phyloP scores from a whole-genome alignment of 2,113 vertebrate species.

The Mesitornis unicolor region DNA sequence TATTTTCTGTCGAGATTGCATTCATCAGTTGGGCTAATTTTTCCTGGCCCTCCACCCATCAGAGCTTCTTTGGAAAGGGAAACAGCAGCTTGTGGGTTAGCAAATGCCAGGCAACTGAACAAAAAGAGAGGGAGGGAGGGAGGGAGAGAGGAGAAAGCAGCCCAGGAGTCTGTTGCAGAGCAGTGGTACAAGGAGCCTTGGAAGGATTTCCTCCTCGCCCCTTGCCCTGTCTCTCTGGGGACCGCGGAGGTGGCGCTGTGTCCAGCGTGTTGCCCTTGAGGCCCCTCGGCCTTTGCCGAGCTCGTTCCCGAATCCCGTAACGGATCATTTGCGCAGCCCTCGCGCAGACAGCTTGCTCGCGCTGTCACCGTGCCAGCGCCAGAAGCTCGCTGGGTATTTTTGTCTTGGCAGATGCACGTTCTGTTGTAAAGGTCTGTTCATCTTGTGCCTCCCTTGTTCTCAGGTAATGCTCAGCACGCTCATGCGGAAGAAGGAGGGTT shows the following conservation, averaged over 20 bases:
- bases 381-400: conserved; percentile 80
- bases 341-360: conserved; percentile 76
- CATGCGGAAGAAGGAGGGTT: neutral
- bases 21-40: conserved; percentile 80
- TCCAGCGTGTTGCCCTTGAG: conserved; percentile 52
- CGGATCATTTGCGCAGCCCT: conserved; percentile 70
- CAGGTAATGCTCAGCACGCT: conserved; percentile 68
- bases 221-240: conserved; percentile 41
- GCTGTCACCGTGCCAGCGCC: conserved; percentile 76
- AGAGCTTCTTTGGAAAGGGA: conserved; percentile 77
- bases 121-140: conserved; percentile 23
- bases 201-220: conserved; percentile 30
- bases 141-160: neutral
- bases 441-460: conserved; percentile 70
- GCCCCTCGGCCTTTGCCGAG: conserved; percentile 46
- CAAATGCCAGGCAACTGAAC: conserved; percentile 77
- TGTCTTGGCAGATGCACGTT: conserved; percentile 83
- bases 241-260: conserved; percentile 14
- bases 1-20: conserved; percentile 80
- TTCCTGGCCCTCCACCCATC: conserved; percentile 80
- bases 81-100: conserved; percentile 83
- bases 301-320: conserved; percentile 31
- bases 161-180: neutral
- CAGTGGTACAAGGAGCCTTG: conserved; percentile 32
- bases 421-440: conserved; percentile 82